Base-by-base conservation (phyloP, 2,113 vertebrate genomes). In the Plectropomus leopardus region DNA sequence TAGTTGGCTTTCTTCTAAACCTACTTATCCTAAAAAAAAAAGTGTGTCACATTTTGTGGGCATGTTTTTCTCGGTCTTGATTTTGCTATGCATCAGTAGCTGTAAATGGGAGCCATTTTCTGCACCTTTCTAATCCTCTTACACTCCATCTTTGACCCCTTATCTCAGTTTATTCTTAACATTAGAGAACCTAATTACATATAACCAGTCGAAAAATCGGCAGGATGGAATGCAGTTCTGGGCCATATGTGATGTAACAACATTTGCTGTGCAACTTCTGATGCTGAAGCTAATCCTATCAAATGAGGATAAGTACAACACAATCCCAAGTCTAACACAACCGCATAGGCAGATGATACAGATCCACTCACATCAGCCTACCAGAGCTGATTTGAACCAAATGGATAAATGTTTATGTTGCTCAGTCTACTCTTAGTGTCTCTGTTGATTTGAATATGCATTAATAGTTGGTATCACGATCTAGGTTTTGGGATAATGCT, bases 231-330 rank as follows among this genome's bases (percentile, higher is more conserved):
- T 78, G 58, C 72, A 54, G 26, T 61, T 40, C 73, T 59, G 40
- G 40, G 74, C 50, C 80, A 47, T 57, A 40, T 76, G 69, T 60
- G 77, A 78, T 85, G 44, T 78, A 75, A 66, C 72, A 48, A 70
- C 63, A 78, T 88, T 82, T 76, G 73, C 65, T 34, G 51, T 32
- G 17, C 65, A 69, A 76, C 78, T 81, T 70, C 64, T 70, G 82
- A 66, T 64, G 88, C 84, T 42, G 72, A 80, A 70, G 72, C 78
- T 92, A 93, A 94, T 94, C 89, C 89, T 74, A 80, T 93, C 78
- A 92, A 87, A 93, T 82, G 53, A 82, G 76, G 76, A 91, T 90
- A 89, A 90, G 84, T 76, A 71, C 36, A 48, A 65, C 80, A 76
- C 76, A 85, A 86, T 86, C 68, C 72, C 75, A 79, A 82, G 90